Percentiles rank a stretch among this genome's conserved stretches.
phyloP scores from a whole-genome alignment of 2,797 vertebrate genomes.

The Sorex maritimensis region DNA sequence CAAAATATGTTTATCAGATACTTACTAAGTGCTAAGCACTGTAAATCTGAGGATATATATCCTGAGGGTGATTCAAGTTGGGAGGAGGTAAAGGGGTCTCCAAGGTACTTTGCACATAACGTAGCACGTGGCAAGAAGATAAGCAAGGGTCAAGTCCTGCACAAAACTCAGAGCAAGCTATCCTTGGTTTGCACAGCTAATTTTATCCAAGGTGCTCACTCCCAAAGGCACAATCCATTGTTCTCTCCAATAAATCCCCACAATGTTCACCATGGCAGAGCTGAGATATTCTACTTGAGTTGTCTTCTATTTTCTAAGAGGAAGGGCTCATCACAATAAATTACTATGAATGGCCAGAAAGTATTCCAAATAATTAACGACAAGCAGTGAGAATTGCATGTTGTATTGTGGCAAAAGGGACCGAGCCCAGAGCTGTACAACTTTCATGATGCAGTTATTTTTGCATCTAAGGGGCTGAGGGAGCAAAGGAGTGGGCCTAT shows the following conservation, averaged over 20 bases:
- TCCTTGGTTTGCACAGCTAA: background rate
- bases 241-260: conserved; percentile 32
- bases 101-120: background rate
- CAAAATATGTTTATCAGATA: background rate
- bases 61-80: background rate
- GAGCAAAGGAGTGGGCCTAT: background rate
- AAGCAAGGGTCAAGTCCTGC: background rate
- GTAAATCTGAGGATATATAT: background rate
- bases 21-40: background rate
- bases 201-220: background rate
- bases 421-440: background rate
- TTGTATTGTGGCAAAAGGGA: background rate
- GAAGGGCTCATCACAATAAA: background rate
- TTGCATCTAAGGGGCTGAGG: background rate
- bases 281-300: conserved; percentile 8
- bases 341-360: conserved; percentile 44
- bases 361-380: background rate
- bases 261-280: background rate
- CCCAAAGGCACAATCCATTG: background rate
- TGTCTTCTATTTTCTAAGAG: conserved; percentile 56
- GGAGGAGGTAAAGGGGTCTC: background rate
- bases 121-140: background rate
- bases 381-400: background rate
- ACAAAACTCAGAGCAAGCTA: background rate
- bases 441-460: conserved; percentile 2